Evolutionary conservation across 2,888 invertebrate genomes (phyloP), one percentile per base, ranked within the genome.

Genomic region (Spodoptera exigua): DNA sequence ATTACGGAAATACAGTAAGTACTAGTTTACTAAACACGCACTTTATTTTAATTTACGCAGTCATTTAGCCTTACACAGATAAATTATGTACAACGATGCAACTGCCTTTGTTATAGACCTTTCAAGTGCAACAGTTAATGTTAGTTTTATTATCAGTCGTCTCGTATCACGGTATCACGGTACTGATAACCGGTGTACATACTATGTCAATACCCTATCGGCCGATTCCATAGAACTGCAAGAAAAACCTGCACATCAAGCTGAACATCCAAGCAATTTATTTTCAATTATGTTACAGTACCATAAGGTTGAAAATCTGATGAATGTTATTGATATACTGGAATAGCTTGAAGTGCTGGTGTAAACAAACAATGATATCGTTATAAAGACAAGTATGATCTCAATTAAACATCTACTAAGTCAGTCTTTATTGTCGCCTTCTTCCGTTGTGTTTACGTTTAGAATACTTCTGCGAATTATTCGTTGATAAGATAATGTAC

Each of bases 171-270:
- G n/a, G 36, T 58, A 65, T 60, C 62, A 53, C 16, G 32, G 47
- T 48, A 52, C 56, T 69, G 75, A 78, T 81, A 71, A 76, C 71
- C 54, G 67, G 46, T 65, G 57, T 51, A 46, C 61, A 65, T 51
- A 61, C 64, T 68, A 58, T 77, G 80, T 78, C 80, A 79, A 78
- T 70, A 82, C 61, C 63, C 67, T 64, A 62, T 61, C 72, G 71
- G 74, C 59, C 65, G 63, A 74, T 83, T 81, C 83, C 78, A 78
- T 74, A 70, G 67, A 79, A 76, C 61, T 67, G 70, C 70, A 72
- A 72, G 67, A 75, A 27, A 9, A 27, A 27, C 5, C 27, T 1
- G 27, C 27, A 27, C 9, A 27, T 27, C 27, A 27, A 27, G 27
- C 27, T 27, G 1, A 4, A 27, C 27, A 0, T 27, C 27, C 7